These are phyloP conservation scores for Pheucticus melanocephalus DNA, from an alignment of 2,113 vertebrate genomes.

Conservation along the genomic window DNA sequence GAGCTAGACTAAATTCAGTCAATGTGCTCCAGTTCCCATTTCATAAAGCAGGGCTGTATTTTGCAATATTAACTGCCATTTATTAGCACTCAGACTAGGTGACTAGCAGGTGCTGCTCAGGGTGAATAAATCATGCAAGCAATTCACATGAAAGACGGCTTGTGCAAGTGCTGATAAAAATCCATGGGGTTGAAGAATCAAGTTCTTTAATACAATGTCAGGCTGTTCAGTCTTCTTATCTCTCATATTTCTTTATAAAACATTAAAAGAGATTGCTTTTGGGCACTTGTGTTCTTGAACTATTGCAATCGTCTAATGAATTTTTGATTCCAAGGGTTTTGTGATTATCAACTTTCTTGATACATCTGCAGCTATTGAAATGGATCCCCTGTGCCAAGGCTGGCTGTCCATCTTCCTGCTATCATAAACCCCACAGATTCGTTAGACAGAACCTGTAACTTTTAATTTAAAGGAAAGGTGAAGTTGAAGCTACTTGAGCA, in stretches of 20 bases:
- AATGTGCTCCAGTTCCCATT: neutral
- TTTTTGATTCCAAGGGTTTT: constrained; percentile 54
- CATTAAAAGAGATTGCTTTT: constrained; percentile 45
- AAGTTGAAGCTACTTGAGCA: constrained; percentile 4
- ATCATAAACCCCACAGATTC: neutral
- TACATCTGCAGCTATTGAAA: constrained; percentile 20
- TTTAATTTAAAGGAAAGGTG: constrained; percentile 43
- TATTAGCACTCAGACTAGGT: neutral
- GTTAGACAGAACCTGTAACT: constrained; percentile 11
- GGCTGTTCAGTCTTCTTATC: constrained; percentile 36
- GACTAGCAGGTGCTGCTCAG: constrained; percentile 11
- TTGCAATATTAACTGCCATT: neutral
- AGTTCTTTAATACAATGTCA: constrained; percentile 33
- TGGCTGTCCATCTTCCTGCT: constrained; percentile 26
- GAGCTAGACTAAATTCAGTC: neutral
- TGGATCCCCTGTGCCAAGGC: neutral
- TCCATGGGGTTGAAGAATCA: constrained; percentile 6
- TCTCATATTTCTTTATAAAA: constrained; percentile 48
- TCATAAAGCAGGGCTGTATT: neutral
- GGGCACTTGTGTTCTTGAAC: constrained; percentile 57
- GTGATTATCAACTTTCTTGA: constrained; percentile 33
- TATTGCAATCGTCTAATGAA: constrained; percentile 43
- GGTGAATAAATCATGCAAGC: constrained; percentile 38
- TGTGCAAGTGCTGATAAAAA: neutral
- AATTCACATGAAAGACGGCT: constrained; percentile 19